Evolutionary conservation across 2,888 invertebrate genomes (phyloP).

Genomic region (Lasioglossum morio): DNA sequence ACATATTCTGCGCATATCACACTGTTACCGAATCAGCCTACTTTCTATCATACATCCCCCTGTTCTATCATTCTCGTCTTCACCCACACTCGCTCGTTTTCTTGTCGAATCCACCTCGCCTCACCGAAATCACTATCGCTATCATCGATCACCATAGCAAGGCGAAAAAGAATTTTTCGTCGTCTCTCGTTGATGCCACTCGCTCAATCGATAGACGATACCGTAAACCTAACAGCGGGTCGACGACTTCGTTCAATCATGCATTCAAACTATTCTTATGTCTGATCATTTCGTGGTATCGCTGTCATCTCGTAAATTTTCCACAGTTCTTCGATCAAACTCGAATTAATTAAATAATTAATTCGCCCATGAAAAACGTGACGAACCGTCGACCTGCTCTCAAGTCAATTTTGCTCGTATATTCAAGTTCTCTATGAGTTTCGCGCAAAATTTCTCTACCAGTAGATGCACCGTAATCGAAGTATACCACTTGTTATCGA

Average conservation of each 20-base stretch:
- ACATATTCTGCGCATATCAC: conserved; percentile 13
- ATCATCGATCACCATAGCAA: conserved; percentile 30
- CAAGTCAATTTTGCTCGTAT: conserved; percentile 39
- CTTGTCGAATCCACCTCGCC: conserved; percentile 13
- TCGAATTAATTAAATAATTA: not conserved
- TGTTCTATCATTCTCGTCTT: not conserved
- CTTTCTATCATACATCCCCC: conserved; percentile 9
- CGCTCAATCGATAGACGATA: conserved; percentile 62
- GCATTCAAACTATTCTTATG: not conserved
- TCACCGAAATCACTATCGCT: conserved; percentile 35
- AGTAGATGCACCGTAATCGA: conserved; percentile 57
- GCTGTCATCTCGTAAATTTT: not conserved
- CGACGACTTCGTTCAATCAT: conserved; percentile 16
- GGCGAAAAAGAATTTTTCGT: not conserved
- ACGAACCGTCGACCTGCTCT: conserved; percentile 49
- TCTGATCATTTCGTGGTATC: too few species aligned
- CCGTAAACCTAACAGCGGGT: conserved; percentile 24
- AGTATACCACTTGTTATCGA: conserved; percentile 36
- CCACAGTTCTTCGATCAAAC: not conserved
- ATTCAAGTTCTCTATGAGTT: conserved; percentile 35
- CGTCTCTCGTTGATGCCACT: conserved; percentile 48
- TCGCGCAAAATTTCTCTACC: conserved; percentile 48
- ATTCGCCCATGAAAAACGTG: not conserved
- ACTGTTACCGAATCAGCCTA: not conserved
- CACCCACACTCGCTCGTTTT: conserved; percentile 30